Evolutionary conservation across 2,888 invertebrate species (phyloP), one percentile per base, ranked within the genome.

Genomic region (Meiosimyza decipiens): DNA sequence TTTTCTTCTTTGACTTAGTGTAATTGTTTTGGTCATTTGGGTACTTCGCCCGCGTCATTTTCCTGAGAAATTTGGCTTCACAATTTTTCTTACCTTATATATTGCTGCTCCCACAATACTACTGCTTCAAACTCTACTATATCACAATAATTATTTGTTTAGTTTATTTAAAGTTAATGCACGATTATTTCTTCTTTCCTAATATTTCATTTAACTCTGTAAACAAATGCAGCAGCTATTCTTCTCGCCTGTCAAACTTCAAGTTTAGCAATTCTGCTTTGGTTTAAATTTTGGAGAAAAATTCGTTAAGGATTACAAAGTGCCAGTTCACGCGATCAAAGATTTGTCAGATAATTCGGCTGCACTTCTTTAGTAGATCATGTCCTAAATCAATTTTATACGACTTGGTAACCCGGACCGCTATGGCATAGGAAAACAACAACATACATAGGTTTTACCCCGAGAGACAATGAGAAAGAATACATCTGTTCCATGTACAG

Each of bases 191-290:
- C 6, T 7, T 9, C 51, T 33, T 50, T 51, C 50, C 13, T 16
- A 57, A 60, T 49, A 49, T 15, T 40, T 57, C 47, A n/a, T 63
- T 51, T 47, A 69, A 51, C 50, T 69, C 22, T 57, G 68, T 69
- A 69, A 69, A 69, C 68, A 69, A 69, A 57, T 28, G 33, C 67
- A 57, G 18, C 11, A 28, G 18, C 49, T 15, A 33, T 5, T 40
- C n/a, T n/a, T 62, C 15, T 40, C 52, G 52, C 13, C 33, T 55
- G 15, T 55, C 54, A 55, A 67, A 67, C 55, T 67, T 65, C 22
- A 47, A 18, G 6, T 67, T 55, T 55, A n/a, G 52, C 18, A 6
- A 55, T 55, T 55, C 12, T 47, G 9, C 40, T 67, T 67, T 33
- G 51, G 51, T 28, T 28, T 11, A 0, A 59, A 6, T 59, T 59